Base-by-base conservation (phyloP, 2,888 invertebrate genomes). In the Parochlus steinenii region DNA sequence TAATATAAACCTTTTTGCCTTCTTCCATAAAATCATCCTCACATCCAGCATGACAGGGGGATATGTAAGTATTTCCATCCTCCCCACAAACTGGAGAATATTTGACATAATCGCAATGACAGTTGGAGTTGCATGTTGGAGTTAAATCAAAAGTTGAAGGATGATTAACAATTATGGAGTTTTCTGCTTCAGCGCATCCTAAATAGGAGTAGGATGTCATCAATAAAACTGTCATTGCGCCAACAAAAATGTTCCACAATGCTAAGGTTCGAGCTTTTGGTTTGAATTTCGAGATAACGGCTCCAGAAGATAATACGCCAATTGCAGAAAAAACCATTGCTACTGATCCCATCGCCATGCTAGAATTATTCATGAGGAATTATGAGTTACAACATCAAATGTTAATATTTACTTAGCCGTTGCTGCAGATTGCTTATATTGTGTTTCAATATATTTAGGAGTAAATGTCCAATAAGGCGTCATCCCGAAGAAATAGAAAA, bases 31-130 rank as follows among this genome's bases (percentile, higher is more conserved):
- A n/a, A n/a, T n/a, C n/a, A n/a, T 47, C 47, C 28, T 50, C 57
- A 47, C 75, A 77, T 4, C 78, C 77, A 16, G 76, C 77, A 47
- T 74, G 73, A 50, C 78, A 77, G 5, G 76, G 71, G 0, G 74
- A 75, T 46, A 74, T 76, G 51, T 64, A 76, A 23, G 63, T 58
- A 27, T 42, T 47, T 1, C 64, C 62, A 33, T 64, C 63, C 33
- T 63, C 58, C 8, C 67, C 63, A 47, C 74, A 74, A 1, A 75
- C 70, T 1, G 74, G 74, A 45, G 71, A 69, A 49, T 71, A 75
- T 44, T 69, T 69, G 27, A 69, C 67, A 42, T 65, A 68, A 42
- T 69, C 66, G 50, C 74, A 74, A 38, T 63, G 55, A 48, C 74
- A 74, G 43, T 30, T 52, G n/a, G n/a, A n/a, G n/a, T n/a, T n/a